These are phyloP conservation scores for Tinea semifulvella DNA, from an alignment of 2,888 invertebrate genomes.

Conservation along the genomic window DNA sequence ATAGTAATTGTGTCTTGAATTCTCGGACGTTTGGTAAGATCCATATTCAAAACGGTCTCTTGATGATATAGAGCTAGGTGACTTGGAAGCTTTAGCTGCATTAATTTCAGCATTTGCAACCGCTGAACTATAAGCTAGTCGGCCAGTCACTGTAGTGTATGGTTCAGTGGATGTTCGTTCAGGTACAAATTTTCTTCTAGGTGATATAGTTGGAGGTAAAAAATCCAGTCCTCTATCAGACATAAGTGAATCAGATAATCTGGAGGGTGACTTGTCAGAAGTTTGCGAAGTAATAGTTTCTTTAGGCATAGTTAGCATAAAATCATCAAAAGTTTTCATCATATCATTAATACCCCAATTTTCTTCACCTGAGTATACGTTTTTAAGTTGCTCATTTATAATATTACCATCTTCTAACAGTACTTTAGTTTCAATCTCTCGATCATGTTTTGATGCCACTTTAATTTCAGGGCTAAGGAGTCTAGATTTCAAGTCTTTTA, in stretches of 20 bases:
- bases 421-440: constrained; percentile 67
- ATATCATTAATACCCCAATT: constrained; percentile 76
- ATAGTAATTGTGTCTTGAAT: constrained; percentile 46
- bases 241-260: constrained; percentile 69
- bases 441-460: constrained; percentile 46
- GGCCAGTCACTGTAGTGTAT: constrained; percentile 71
- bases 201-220: constrained; percentile 64
- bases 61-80: constrained; percentile 62
- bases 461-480: constrained; percentile 72
- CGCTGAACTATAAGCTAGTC: constrained; percentile 73
- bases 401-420: constrained; percentile 71
- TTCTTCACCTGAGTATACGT: constrained; percentile 72
- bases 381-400: constrained; percentile 74
- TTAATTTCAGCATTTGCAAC: constrained; percentile 71
- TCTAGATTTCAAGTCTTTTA: constrained; percentile 77
- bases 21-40: constrained; percentile 55
- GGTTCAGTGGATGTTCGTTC: constrained; percentile 68
- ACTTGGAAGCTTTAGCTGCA: constrained; percentile 59
- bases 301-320: constrained; percentile 61
- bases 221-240: constrained; percentile 73
- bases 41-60: constrained; percentile 68
- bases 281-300: constrained; percentile 40
- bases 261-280: constrained; percentile 68
- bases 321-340: constrained; percentile 69
- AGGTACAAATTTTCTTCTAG: constrained; percentile 64